phyloP scores from a whole-genome alignment of 2,888 invertebrate genomes.

The Helleia helle region DNA sequence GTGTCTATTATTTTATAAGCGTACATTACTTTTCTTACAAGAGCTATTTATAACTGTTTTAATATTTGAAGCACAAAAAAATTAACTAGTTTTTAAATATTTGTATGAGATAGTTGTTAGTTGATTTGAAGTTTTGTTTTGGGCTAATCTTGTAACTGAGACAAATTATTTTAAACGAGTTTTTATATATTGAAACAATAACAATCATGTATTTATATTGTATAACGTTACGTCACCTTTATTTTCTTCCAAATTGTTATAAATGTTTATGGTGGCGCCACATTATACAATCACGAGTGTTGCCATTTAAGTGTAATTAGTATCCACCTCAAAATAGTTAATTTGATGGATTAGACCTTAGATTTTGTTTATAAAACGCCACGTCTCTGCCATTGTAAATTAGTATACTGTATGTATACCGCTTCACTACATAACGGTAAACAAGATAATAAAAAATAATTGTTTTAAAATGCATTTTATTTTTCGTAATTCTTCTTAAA shows the following conservation, averaged over 20 bases:
- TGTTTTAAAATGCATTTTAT: constrained; percentile 52
- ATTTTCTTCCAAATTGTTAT: constrained; percentile 11
- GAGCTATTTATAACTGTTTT: constrained; percentile 10
- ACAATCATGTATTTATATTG: constrained; percentile 6
- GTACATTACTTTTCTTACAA: constrained; percentile 5
- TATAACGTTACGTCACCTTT: constrained; percentile 9
- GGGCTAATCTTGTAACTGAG: constrained; percentile 17
- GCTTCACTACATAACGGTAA: constrained; percentile 65
- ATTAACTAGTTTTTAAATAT: constrained; percentile 25
- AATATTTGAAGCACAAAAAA: constrained; percentile 28
- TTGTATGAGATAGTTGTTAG: constrained; percentile 32
- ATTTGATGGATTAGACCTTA: constrained; percentile 15
- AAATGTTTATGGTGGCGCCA: constrained; percentile 19
- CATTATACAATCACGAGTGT: constrained; percentile 28
- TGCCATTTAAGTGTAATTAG: constrained; percentile 22
- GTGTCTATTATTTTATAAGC: constrained; percentile 7
- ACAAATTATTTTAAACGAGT: constrained; percentile 9
- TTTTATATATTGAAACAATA: constrained; percentile 6
- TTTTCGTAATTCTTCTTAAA: constrained; percentile 24
- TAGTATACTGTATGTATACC: constrained; percentile 59
- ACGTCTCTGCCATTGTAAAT: constrained; percentile 49
- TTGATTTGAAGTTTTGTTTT: constrained; percentile 30
- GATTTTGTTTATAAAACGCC: constrained; percentile 30
- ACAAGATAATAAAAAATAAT: constrained; percentile 67
- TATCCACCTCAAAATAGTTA: constrained; percentile 14